phyloP scores from a whole-genome alignment of 2,888 invertebrate species.

The Nomada hirtipes region DNA sequence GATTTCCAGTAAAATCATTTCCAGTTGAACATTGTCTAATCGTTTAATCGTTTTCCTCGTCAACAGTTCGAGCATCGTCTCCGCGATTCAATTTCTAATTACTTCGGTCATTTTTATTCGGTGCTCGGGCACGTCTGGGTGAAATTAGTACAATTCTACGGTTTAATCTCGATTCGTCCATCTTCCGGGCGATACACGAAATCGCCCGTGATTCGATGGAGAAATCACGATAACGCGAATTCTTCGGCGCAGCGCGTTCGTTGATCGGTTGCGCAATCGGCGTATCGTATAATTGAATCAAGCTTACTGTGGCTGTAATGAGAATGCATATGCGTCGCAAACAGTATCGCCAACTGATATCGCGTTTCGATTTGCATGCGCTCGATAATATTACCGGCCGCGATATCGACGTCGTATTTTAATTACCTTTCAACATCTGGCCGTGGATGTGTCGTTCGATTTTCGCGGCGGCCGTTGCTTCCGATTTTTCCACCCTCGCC shows the following conservation, averaged over 20 bases:
- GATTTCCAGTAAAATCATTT: no score
- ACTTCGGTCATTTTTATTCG: no score
- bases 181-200: no score
- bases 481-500: neutral
- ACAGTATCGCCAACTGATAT: slow-evolving; percentile 54
- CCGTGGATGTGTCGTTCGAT: neutral
- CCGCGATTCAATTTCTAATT: no score
- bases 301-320: slow-evolving; percentile 53
- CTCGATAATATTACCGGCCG: slow-evolving; percentile 51
- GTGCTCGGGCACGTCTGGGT: no score
- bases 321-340: slow-evolving; percentile 55
- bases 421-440: slow-evolving; percentile 33
- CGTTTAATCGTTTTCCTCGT: no score
- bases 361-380: slow-evolving; percentile 55
- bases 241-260: neutral
- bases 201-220: neutral
- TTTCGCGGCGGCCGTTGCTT: neutral
- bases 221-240: neutral
- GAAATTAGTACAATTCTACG: neutral
- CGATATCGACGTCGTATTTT: slow-evolving; percentile 41
- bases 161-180: neutral
- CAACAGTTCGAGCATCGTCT: no score
- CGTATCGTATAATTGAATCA: slow-evolving; percentile 59
- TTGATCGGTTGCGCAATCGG: slow-evolving; percentile 42
- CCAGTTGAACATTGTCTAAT: no score